Evolutionary conservation across 2,888 invertebrate genomes (phyloP), one percentile per base, ranked within the genome.

Genomic region (Spodoptera exigua): DNA sequence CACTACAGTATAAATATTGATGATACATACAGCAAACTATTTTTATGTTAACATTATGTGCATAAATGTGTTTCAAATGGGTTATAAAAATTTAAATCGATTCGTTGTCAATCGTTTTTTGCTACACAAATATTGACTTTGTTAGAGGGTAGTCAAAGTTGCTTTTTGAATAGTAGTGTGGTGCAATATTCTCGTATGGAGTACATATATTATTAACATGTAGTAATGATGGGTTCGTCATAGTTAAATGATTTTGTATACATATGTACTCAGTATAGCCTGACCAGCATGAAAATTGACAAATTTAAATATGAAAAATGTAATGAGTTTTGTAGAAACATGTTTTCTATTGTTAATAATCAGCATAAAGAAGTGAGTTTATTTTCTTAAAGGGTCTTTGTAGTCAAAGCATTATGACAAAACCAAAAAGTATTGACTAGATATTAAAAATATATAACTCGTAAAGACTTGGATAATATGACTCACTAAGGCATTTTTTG

Each of bases 1-100:
- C 68, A 68, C 37, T 44, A 37, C 9, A 9, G 5, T 56, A 77
- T 74, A 57, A 74, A 77, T 77, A 76, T 76, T 77, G 66, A 76
- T 64, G n/a, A 52, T 1, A 27, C 27, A 52, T 1, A 27, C 27
- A 32, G 17, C 21, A 18, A 49, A 60, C 60, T 9, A 67, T 56
- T 61, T 64, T 57, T 53, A 76, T 70, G 61, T 52, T 45, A 73
- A 73, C 44, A 53, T 54, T 51, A 56, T 56, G 61, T 64, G 64
- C 63, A 70, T 76, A 59, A 58, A 63, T 57, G 48, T 68, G 55
- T 32, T 18, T 48, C 54, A 57, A 63, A 67, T 16, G 34, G 57
- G 40, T 34, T 17, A 61, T 76, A 58, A 62, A 27, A 27, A 27
- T 61, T 66, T 51, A 44, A 57, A 43, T 37, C 27, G 39, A 73